Evolutionary conservation across 2,888 invertebrate genomes (phyloP), one percentile per base, ranked within the genome.

Genomic region (Pterobdella sp.): DNA sequence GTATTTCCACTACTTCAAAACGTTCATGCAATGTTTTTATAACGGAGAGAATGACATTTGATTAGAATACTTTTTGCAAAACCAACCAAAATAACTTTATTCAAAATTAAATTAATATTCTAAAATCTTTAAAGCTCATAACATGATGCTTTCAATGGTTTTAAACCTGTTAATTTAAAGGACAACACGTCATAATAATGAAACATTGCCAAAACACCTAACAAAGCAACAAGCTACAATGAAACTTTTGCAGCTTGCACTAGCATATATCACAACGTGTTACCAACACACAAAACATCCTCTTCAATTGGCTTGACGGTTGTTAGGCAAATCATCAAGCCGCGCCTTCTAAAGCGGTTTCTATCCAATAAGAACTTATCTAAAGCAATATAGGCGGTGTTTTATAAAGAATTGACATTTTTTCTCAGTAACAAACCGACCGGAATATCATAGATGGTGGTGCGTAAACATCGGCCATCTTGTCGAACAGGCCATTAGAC

Each of bases 391-490:
- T 14, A n/a, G 60, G 60, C n/a, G 60, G 14, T 26, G 7, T 3
- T n/a, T 56, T 7, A 3, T 4, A 26, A n/a, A 14, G 18, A 26
- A 56, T 56, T 56, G 60, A n/a, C n/a, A 22, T 4, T 3, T 56
- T 22, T 26, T 26, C 26, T 56, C n/a, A 56, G 60, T 56, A 56
- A 56, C 60, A 56, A 56, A 56, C 60, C 60, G n/a, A 56, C 60
- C 60, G 60, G n/a, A 56, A 56, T 56, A 56, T 56, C 60, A 56
- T 56, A 4, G n/a, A 56, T 56, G n/a, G 60, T 56, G n/a, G 60
- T n/a, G 60, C 60, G 60, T 56, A 56, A 56, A 56, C 60, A 56
- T 56, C 10, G n/a, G n/a, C 10, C 60, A 56, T 22, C 60, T 56
- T 56, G 60, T 56, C n/a, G 10, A 22, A 56, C 60, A 56, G 10